These are phyloP conservation scores for Ariolimax columbianus DNA, from an alignment of 2,888 invertebrate species.

Conservation along the genomic window DNA sequence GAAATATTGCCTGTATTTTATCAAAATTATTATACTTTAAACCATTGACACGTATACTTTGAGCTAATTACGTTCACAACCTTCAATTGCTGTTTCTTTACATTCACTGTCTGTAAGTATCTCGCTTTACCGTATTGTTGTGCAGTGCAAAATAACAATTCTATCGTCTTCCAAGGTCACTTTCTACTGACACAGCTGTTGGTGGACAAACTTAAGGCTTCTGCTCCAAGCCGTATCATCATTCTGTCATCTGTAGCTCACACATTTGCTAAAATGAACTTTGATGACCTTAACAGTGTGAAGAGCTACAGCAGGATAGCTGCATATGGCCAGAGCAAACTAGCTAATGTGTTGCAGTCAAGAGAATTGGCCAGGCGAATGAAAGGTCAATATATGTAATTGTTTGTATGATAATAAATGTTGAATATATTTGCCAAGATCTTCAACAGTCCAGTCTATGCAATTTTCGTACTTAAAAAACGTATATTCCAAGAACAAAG, in stretches of 20 bases:
- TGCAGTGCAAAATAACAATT: not conserved
- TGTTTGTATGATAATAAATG: not conserved
- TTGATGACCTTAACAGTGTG: constrained; percentile 75
- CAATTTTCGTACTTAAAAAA: too few relatives aligned
- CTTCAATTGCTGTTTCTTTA: too few relatives aligned
- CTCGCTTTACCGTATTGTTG: not conserved
- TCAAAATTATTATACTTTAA: too few relatives aligned
- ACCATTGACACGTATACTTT: too few relatives aligned
- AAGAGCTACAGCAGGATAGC: constrained; percentile 64
- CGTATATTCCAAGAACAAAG: too few relatives aligned
- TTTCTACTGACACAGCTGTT: constrained; percentile 77
- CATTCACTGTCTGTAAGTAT: too few relatives aligned
- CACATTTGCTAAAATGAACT: constrained; percentile 70
- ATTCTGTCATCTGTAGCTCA: constrained; percentile 74
- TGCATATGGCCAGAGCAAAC: constrained; percentile 76
- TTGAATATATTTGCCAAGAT: not conserved
- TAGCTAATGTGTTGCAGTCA: constrained; percentile 75
- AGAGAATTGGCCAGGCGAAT: constrained; percentile 70
- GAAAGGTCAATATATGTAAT: constrained; percentile 62
- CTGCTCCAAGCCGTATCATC: constrained; percentile 75
- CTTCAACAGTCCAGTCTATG: too few relatives aligned
- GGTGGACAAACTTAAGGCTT: constrained; percentile 73
- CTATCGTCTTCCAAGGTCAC: constrained; percentile 67
- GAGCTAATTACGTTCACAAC: too few relatives aligned
- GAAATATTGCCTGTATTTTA: too few relatives aligned